Percentiles rank a stretch among this genome's conserved stretches.
phyloP scores from a whole-genome alignment of 1,140 invertebrate genomes.

The Philopotamus ludificatus region DNA sequence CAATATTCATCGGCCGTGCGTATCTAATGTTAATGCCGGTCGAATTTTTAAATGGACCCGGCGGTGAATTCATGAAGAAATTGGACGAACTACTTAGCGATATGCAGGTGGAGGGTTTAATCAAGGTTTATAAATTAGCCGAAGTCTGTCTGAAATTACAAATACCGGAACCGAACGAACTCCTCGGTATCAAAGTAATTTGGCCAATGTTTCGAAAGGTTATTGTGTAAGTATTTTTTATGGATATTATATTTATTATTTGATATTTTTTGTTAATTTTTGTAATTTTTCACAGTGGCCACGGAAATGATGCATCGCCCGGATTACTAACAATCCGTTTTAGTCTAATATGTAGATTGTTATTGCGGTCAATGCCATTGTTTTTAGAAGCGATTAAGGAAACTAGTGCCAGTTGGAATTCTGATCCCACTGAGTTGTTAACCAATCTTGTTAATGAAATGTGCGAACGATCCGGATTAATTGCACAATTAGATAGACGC shows the following conservation, averaged over 20 bases:
- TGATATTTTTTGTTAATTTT: slow-evolving; percentile 7
- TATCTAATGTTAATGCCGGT: slow-evolving; percentile 81
- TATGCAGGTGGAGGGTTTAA: slow-evolving; percentile 75
- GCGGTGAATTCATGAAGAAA: slow-evolving; percentile 64
- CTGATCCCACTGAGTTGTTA: slow-evolving; percentile 61
- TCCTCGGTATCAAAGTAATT: slow-evolving; percentile 60
- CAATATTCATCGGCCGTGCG: slow-evolving; percentile 77
- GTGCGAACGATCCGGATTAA: slow-evolving; percentile 75
- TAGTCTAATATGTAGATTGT: slow-evolving; percentile 72
- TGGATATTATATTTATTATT: not conserved
- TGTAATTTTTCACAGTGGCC: slow-evolving; percentile 52
- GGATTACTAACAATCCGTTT: slow-evolving; percentile 73
- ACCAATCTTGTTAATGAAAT: slow-evolving; percentile 72
- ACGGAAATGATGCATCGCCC: slow-evolving; percentile 66
- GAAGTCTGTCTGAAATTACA: slow-evolving; percentile 69
- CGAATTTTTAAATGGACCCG: slow-evolving; percentile 73
- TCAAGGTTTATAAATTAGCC: slow-evolving; percentile 70
- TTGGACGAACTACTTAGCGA: slow-evolving; percentile 73
- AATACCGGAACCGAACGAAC: slow-evolving; percentile 62
- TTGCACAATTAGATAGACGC: slow-evolving; percentile 74
- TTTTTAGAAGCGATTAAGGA: slow-evolving; percentile 67
- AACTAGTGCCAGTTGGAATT: slow-evolving; percentile 49
- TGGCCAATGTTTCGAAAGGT: slow-evolving; percentile 65
- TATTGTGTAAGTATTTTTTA: slow-evolving; percentile 60
- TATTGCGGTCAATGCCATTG: slow-evolving; percentile 71